Conservation (phyloP, 2,113 vertebrate species). For the Puffinus mauretanicus region DNA sequence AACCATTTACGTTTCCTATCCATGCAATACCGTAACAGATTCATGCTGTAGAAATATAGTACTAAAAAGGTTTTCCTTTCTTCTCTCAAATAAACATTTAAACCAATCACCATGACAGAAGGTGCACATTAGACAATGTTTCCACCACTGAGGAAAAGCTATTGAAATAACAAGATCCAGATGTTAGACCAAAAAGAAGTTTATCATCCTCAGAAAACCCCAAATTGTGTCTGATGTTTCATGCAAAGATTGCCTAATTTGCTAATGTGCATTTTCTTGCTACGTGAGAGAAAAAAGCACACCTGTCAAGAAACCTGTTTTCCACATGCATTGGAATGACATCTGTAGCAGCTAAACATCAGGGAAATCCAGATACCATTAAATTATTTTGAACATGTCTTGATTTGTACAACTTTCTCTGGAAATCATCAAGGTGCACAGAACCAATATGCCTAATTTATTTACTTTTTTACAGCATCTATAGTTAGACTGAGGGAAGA, state of each 20-base stretch:
- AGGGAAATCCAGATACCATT: slow-evolving; percentile 33
- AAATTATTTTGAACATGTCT: background rate
- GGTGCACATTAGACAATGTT: slow-evolving; percentile 42
- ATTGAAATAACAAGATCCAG: slow-evolving; percentile 70
- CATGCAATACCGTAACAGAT: background rate
- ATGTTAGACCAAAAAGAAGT: slow-evolving; percentile 55
- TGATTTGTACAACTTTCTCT: background rate
- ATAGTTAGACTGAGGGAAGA: background rate
- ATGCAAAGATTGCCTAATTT: slow-evolving; percentile 43
- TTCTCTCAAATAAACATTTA: slow-evolving; percentile 40
- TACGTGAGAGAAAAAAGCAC: background rate
- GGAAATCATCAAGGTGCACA: background rate
- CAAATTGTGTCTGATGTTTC: slow-evolving; percentile 53
- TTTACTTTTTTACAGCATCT: background rate
- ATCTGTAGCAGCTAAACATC: slow-evolving; percentile 43
- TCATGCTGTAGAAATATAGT: background rate
- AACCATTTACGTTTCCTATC: background rate
- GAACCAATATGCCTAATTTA: slow-evolving; percentile 32
- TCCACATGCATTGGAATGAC: slow-evolving; percentile 25
- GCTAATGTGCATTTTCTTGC: slow-evolving; percentile 38
- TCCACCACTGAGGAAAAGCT: slow-evolving; percentile 49
- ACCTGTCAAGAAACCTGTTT: slow-evolving; percentile 65
- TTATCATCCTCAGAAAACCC: slow-evolving; percentile 41
- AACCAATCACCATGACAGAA: slow-evolving; percentile 63
- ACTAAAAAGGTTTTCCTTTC: background rate